A percentile compares a stretch with the other conserved stretches of the same genome.
These are phyloP conservation scores for Spodoptera picta DNA, from an alignment of 2,888 invertebrate genomes.

Conservation along the genomic window DNA sequence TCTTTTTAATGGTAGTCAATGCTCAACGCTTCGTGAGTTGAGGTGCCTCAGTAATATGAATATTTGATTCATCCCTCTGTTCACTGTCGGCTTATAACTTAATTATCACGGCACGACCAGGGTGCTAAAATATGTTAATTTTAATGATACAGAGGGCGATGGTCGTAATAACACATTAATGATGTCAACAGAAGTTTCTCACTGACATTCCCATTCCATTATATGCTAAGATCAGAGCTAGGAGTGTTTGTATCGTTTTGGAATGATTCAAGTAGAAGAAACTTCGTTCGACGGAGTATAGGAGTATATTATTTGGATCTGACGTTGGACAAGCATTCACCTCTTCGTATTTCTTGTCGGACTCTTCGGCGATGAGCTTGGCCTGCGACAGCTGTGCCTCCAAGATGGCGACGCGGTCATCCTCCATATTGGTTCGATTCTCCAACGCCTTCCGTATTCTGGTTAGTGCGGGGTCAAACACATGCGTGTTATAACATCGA, in stretches of 20 bases:
- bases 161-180: slow-evolving; percentile 48
- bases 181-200: slow-evolving; percentile 45
- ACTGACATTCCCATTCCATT: slow-evolving; percentile 47
- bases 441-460: slow-evolving; percentile 99
- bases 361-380: slow-evolving; percentile 99
- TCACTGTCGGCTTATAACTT: slow-evolving; percentile 23
- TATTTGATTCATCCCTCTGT: slow-evolving; percentile 33
- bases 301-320: slow-evolving; percentile 16
- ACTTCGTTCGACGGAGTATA: slow-evolving; percentile 35
- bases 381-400: slow-evolving; percentile 99
- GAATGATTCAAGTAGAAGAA: slow-evolving; percentile 34
- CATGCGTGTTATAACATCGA: slow-evolving; percentile 88
- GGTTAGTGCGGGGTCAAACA: slow-evolving; percentile 88
- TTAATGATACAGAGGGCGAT: slow-evolving; percentile 32
- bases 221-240: background rate
- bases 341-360: slow-evolving; percentile 99
- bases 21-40: slow-evolving; percentile 23
- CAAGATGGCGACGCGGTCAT: slow-evolving; percentile 98
- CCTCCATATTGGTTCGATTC: slow-evolving; percentile 99
- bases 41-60: slow-evolving; percentile 43
- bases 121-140: slow-evolving; percentile 43
- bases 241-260: slow-evolving; percentile 22
- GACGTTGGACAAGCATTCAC: slow-evolving; percentile 89
- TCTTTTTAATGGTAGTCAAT: slow-evolving; percentile 24
- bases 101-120: slow-evolving; percentile 31